Conservation (phyloP, 2,888 invertebrate species). For the Sarcophaga carnaria region DNA sequence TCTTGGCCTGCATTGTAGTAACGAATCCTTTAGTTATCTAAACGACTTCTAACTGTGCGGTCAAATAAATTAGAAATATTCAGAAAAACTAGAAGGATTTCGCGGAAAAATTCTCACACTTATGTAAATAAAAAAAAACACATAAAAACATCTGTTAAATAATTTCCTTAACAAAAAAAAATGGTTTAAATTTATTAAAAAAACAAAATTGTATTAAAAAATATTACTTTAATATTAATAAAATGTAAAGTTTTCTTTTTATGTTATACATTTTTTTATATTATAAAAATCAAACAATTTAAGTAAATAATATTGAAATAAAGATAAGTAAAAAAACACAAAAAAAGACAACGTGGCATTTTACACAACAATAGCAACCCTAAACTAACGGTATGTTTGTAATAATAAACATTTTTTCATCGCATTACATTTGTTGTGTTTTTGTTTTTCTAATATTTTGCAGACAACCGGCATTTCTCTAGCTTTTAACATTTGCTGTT, state of each 20-base stretch:
- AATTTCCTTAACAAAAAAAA: background rate
- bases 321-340: background rate
- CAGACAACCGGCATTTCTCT: constrained; percentile 51
- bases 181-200: background rate
- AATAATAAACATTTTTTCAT: background rate
- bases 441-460: constrained; percentile 14
- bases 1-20: constrained; percentile 5
- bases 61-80: background rate
- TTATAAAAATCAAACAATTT: background rate
- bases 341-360: constrained; percentile 56
- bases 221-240: background rate
- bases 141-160: constrained; percentile 46
- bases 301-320: background rate
- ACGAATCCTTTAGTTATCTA: constrained; percentile 53
- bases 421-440: background rate
- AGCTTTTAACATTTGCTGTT: constrained; percentile 19
- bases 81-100: background rate
- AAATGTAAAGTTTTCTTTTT: no score
- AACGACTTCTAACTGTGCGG: constrained; percentile 45
- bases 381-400: constrained; percentile 9
- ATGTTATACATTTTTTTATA: background rate
- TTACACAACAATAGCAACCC: constrained; percentile 16
- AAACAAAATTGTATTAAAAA: background rate
- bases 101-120: background rate
- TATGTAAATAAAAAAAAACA: constrained; percentile 12